Evolutionary conservation across 1,140 invertebrate species (phyloP).

Genomic region (Scaptodrosophila lebanonensis): DNA sequence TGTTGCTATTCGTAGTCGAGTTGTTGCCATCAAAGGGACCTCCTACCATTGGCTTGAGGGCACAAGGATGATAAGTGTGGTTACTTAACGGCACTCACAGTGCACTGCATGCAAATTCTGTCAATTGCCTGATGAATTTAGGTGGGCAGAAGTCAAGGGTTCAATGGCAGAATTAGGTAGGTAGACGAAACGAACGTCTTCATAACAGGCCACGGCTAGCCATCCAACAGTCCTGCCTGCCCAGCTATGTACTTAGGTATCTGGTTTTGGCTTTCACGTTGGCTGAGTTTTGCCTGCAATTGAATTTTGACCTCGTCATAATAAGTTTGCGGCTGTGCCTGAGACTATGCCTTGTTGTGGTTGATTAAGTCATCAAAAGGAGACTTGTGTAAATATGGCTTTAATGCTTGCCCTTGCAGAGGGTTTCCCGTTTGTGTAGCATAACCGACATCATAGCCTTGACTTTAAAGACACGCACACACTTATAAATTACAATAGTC

Average conservation of each 20-base stretch:
- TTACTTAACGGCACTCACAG: no score
- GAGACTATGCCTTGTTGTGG: constrained; percentile 33
- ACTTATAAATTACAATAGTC: no score
- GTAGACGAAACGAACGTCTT: constrained; percentile 41
- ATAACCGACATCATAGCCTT: no score
- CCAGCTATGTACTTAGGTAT: constrained; percentile 42
- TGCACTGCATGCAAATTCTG: constrained; percentile 49
- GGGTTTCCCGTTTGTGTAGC: no score
- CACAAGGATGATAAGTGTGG: no score
- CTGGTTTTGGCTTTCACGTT: constrained; percentile 14
- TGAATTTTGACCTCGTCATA: constrained; percentile 49
- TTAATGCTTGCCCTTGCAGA: no score
- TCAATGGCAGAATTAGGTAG: constrained; percentile 49
- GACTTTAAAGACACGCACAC: no score
- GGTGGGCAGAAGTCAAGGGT: constrained; percentile 48
- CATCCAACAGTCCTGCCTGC: constrained; percentile 6
- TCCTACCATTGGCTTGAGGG: no score
- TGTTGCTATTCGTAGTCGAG: no score
- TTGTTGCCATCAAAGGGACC: no score
- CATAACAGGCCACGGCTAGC: constrained; percentile 19
- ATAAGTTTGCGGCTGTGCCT: constrained; percentile 9
- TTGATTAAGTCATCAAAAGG: constrained; percentile 47
- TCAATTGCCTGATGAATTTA: constrained; percentile 59
- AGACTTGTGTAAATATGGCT: neutral
- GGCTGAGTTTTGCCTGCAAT: constrained; percentile 21